Evolutionary conservation across 2,888 invertebrate genomes (phyloP).

Genomic region (Apodemia duryi): DNA sequence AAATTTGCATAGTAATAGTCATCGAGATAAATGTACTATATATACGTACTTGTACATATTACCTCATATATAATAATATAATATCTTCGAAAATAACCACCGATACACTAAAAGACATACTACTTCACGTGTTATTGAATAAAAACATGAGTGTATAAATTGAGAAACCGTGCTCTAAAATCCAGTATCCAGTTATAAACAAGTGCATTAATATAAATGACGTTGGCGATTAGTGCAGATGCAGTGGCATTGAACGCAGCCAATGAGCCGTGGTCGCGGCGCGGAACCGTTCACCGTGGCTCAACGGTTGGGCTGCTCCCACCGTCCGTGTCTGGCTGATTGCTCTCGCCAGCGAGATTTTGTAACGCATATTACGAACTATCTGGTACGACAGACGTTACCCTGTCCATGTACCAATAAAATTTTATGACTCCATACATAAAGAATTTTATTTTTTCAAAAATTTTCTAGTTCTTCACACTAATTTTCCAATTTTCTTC

Average conservation of each 20-base stretch:
- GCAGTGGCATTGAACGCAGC: conserved; percentile 50
- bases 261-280: conserved; percentile 51
- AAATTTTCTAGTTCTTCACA: too few relatives aligned
- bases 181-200: not conserved
- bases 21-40: too few relatives aligned
- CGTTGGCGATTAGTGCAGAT: conserved; percentile 11
- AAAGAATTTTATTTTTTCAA: too few relatives aligned
- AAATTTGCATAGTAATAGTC: too few relatives aligned
- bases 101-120: too few relatives aligned
- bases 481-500: too few relatives aligned
- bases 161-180: not conserved
- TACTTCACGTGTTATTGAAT: too few relatives aligned
- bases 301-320: not conserved
- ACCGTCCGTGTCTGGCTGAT: not conserved
- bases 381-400: not conserved
- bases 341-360: not conserved
- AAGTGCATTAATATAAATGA: not conserved
- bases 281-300: conserved; percentile 18
- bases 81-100: too few relatives aligned
- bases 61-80: too few relatives aligned
- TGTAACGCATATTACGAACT: not conserved
- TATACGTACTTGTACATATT: too few relatives aligned
- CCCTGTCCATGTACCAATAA: not conserved
- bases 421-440: not conserved
- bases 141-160: not conserved